Evolutionary conservation across 2,113 vertebrate genomes (phyloP).

Genomic region (Spea bombifrons): DNA sequence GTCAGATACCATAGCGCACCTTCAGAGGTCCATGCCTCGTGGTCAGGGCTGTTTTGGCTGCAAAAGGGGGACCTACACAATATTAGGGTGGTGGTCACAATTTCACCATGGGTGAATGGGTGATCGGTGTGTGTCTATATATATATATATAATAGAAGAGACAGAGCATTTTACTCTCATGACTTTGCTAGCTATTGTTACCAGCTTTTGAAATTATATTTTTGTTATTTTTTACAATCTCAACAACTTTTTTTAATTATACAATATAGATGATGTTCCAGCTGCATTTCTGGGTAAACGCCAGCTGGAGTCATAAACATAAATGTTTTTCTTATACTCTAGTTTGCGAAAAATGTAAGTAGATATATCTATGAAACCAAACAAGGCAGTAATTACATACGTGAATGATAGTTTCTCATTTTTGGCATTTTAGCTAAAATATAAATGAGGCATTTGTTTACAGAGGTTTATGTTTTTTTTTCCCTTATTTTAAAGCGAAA

Average conservation of each 20-base stretch:
- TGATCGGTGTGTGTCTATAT: too few species aligned
- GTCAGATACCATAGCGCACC: too few species aligned
- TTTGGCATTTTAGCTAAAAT: slow-evolving; percentile 1
- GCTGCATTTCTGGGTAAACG: not conserved
- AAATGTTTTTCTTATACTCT: not conserved
- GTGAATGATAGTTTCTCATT: not conserved
- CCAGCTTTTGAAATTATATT: not conserved
- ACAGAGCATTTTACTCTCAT: too few species aligned
- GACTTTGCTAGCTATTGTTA: not conserved
- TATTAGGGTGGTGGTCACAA: too few species aligned
- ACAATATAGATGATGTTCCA: not conserved
- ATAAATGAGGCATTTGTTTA: not conserved
- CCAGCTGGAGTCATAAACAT: not conserved
- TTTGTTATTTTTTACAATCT: not conserved
- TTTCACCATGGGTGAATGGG: too few species aligned
- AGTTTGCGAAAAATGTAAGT: not conserved
- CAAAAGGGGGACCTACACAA: too few species aligned
- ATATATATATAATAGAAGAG: not conserved
- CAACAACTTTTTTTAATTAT: not conserved
- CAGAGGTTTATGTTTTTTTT: not conserved
- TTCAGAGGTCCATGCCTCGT: too few species aligned
- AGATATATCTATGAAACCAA: not conserved
- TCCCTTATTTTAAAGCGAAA: not conserved
- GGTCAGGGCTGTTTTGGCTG: too few species aligned
- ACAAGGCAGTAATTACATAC: slow-evolving; percentile 4